phyloP scores from a whole-genome alignment of 53 echinoderm and acorn worm species.

The Astropecten irregularis region DNA sequence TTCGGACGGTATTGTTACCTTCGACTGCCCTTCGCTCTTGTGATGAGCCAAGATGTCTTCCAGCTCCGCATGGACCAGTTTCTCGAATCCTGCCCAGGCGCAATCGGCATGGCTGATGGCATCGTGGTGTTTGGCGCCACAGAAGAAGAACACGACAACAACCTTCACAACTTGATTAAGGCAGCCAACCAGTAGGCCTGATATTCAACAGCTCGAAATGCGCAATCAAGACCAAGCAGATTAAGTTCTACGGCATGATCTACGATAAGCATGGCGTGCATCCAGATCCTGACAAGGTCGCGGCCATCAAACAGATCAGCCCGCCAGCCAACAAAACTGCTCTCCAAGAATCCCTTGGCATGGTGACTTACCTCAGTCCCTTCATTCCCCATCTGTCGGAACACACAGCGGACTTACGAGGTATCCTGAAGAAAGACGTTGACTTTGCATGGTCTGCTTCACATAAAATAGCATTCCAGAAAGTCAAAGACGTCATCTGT shows the following conservation, averaged over 20 bases:
- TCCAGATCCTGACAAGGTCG: too few species aligned
- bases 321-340: too few species aligned
- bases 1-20: constrained; percentile 8
- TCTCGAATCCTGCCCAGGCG: neutral
- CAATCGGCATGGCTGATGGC: neutral
- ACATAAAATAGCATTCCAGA: too few species aligned
- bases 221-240: neutral
- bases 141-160: neutral
- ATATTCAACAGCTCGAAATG: constrained; percentile 37
- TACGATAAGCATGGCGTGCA: too few species aligned
- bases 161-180: constrained; percentile 18
- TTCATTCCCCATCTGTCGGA: constrained; percentile 55
- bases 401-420: too few species aligned
- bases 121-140: neutral
- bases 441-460: constrained; percentile 8
- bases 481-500: constrained; percentile 44
- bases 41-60: too few species aligned
- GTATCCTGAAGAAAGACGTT: constrained; percentile 2
- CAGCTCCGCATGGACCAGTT: neutral
- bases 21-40: too few species aligned
- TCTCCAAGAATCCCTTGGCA: constrained; percentile 68
- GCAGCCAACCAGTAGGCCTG: constrained; percentile 29
- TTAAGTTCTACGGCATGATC: constrained; percentile 55
- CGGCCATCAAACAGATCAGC: too few species aligned
- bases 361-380: constrained; percentile 42